These are phyloP conservation scores for Mastacembelus armatus DNA, from an alignment of 2,797 vertebrate genomes.

Conservation along the genomic window DNA sequence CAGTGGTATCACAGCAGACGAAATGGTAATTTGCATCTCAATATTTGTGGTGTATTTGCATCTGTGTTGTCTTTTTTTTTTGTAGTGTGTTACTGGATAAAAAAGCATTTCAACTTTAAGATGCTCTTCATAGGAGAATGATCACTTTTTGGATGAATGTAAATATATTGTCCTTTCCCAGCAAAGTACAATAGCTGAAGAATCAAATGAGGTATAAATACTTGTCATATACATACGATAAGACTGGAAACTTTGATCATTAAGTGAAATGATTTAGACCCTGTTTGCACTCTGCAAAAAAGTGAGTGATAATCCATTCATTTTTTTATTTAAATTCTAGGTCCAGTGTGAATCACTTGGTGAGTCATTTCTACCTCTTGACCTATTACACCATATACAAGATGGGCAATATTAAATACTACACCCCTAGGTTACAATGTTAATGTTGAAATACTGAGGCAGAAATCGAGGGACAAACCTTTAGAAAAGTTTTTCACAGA, in stretches of 20 bases:
- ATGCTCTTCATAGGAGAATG: background rate
- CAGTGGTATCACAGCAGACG: constrained; percentile 15
- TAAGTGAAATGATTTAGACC: no score
- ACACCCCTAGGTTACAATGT: background rate
- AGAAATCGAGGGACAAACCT: background rate
- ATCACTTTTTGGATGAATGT: no score
- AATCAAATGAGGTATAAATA: no score
- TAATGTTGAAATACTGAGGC: background rate
- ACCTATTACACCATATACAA: no score
- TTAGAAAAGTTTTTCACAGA: background rate
- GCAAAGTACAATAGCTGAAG: no score
- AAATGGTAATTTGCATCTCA: constrained; percentile 24
- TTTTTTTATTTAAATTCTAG: constrained; percentile 32
- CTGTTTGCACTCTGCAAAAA: no score
- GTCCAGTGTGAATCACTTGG: constrained; percentile 26
- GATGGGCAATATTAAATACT: background rate
- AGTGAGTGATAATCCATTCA: no score
- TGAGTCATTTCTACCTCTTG: constrained; percentile 41
- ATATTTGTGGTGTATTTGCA: background rate
- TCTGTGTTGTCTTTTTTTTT: no score
- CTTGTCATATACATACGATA: no score
- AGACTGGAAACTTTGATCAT: no score
- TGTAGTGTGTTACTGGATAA: no score
- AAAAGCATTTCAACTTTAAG: background rate
- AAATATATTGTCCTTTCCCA: no score